Conservation (phyloP, 1,140 invertebrate species). For the Drosophila ercepeae region DNA sequence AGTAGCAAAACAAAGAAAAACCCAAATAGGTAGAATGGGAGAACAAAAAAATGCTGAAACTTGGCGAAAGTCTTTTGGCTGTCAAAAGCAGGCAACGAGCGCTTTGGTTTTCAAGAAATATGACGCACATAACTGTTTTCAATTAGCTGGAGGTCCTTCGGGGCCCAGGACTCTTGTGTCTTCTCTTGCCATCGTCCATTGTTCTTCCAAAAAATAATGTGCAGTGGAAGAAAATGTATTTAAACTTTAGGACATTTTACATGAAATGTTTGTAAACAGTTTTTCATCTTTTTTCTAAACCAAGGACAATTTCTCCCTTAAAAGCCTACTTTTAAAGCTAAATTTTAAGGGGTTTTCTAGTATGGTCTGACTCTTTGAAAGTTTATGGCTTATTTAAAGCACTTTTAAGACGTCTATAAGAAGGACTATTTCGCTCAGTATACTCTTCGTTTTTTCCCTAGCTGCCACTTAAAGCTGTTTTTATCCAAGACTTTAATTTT, state of each 20-base stretch:
- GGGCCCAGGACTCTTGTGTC: slow-evolving; percentile 29
- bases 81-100: slow-evolving; percentile 48
- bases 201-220: neutral
- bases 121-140: slow-evolving; percentile 66
- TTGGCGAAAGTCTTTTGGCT: slow-evolving; percentile 46
- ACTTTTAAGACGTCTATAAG: neutral
- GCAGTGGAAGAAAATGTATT: neutral
- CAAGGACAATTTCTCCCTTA: neutral
- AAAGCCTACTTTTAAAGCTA: no score
- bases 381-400: no score
- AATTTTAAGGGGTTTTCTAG: no score
- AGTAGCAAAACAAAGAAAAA: slow-evolving; percentile 41
- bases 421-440: neutral
- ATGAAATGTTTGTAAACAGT: neutral
- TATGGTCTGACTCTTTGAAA: no score
- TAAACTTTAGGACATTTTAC: neutral
- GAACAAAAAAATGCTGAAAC: slow-evolving; percentile 9
- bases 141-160: slow-evolving; percentile 55
- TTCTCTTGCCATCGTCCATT: slow-evolving; percentile 7
- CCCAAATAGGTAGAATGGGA: neutral
- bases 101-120: slow-evolving; percentile 54
- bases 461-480: slow-evolving; percentile 53
- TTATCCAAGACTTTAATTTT: slow-evolving; percentile 56
- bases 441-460: neutral
- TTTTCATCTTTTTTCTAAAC: no score